Conservation (phyloP, 2,888 invertebrate species). For the Netelia melanura region DNA sequence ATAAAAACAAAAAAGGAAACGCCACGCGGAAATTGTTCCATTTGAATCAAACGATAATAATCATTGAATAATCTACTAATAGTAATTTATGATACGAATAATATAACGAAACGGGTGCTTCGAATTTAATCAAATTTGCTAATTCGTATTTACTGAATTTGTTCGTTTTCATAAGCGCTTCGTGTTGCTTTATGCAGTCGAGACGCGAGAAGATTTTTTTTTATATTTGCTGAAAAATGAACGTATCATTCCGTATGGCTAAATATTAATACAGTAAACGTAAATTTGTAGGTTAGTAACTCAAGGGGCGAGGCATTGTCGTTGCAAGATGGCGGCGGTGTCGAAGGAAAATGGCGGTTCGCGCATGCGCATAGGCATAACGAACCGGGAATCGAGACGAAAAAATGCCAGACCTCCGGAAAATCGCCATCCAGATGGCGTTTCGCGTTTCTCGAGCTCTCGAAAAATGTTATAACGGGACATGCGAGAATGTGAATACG, state of each 20-base stretch:
- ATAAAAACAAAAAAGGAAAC: slow-evolving; percentile 6
- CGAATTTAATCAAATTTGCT: slow-evolving; percentile 47
- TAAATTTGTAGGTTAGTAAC: background rate
- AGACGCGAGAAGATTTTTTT: slow-evolving; percentile 3
- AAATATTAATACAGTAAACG: background rate
- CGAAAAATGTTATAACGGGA: background rate
- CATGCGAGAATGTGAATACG: background rate
- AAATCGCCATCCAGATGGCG: background rate
- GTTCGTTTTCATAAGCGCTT: background rate
- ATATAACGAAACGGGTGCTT: slow-evolving; percentile 52
- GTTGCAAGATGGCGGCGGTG: background rate
- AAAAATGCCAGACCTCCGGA: background rate
- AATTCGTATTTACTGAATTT: background rate
- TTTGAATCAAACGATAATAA: slow-evolving; percentile 30
- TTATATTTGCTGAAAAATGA: slow-evolving; percentile 14
- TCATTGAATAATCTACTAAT: slow-evolving; percentile 26
- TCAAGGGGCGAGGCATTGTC: background rate
- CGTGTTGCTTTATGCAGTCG: background rate
- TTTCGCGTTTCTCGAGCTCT: background rate
- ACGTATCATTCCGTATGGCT: slow-evolving; percentile 43
- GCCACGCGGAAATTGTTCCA: slow-evolving; percentile 17
- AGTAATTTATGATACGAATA: slow-evolving; percentile 11
- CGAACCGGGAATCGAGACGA: background rate
- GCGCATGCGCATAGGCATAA: background rate
- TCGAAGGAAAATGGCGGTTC: background rate